Evolutionary conservation across 30 jellyfish, hydroid and myxozoan species (phyloP), one percentile per base, ranked within the genome.

Genomic region (Morbakka virulenta): DNA sequence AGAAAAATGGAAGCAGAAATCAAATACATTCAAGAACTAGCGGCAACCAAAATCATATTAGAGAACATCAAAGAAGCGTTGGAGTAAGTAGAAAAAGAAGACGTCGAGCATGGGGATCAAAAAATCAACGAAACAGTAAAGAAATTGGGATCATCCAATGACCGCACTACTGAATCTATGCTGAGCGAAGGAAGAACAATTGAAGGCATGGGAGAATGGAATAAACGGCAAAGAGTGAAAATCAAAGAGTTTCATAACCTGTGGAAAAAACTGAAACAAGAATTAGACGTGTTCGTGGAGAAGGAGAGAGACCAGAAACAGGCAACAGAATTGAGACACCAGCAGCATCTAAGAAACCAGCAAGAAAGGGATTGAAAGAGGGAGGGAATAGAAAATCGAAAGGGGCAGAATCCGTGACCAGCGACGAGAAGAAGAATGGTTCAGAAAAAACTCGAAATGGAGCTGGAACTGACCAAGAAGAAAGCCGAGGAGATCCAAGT

Each of bases 61-160:
- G 79, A 67, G 79, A 27, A 67, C 79, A 34, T 67, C 21, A 62
- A 32, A 67, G 79, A 67, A 67, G 79, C 76, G 4, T 67, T 67
- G 79, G 79, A 31, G 79, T 67, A 53, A 23, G 79, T 24, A 12
- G 79, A 67, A 67, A 67, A 29, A 21, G 62, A 33, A 32, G 79
- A 33, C 51, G 50, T 62, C 3, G 52, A 62, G 25, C 73, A 21
- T 67, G 79, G 79, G 23, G 22, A 28, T 28, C 22, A 67, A 50
- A 67, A 62, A 50, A 67, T 67, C 13, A 4, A 29, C 79, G 67
- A 33, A 14, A 32, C 12, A 2, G 33, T 33, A 27, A 67, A 67
- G 29, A 67, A 67, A 29, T 25, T 67, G 79, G 79, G 4, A 4
- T 28, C 62, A 28, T 25, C 62, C 13, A 67, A 67, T 23, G 72